These are phyloP conservation scores for Erpornis zantholeuca DNA, from an alignment of 2,113 vertebrate species.

Conservation along the genomic window DNA sequence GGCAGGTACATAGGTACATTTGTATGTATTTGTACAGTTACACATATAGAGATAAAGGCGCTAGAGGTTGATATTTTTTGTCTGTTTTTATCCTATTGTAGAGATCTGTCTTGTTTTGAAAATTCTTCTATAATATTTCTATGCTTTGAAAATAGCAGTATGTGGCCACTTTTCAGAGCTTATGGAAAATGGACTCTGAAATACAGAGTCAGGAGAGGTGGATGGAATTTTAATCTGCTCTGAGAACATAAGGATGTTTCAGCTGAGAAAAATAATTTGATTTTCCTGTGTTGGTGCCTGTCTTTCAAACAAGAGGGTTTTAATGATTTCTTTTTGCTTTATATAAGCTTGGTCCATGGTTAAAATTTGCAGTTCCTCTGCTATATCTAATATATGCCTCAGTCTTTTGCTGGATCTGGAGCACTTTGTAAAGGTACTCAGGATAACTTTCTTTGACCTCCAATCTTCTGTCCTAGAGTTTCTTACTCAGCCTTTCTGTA, in stretches of 20 bases:
- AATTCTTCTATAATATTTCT: neutral
- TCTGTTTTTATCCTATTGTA: neutral
- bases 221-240: neutral
- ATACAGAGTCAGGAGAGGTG: neutral
- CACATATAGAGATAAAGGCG: neutral
- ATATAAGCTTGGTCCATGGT: neutral
- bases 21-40: neutral
- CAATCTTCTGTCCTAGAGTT: neutral
- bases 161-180: neutral
- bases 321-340: neutral
- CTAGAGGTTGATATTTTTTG: neutral
- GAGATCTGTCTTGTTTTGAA: neutral
- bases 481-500: neutral
- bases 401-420: neutral
- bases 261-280: neutral
- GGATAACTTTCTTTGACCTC: neutral
- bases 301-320: neutral
- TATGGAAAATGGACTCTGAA: neutral
- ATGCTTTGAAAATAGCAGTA: neutral
- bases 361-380: neutral
- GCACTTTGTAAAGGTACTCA: neutral
- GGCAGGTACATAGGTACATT: accelerated
- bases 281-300: neutral
- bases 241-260: neutral
- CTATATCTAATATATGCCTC: neutral